Base-by-base conservation (phyloP, 1,140 invertebrate genomes). In the Dendrolimus punctatus region DNA sequence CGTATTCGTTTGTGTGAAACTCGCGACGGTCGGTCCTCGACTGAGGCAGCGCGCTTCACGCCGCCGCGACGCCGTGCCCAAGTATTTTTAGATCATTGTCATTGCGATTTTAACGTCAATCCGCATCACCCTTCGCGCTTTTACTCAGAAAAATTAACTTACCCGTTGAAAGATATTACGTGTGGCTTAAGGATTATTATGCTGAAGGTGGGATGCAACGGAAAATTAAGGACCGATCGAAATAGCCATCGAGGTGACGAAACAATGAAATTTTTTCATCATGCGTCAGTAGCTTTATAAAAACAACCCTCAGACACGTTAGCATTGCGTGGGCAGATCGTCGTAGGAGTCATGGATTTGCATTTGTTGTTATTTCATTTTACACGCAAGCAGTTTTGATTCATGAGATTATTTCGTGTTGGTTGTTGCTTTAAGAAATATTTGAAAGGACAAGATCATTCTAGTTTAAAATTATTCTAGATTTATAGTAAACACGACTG, bases 81-180 rank as follows among this genome's bases (percentile, higher is more conserved):
- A 68, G 71, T 86, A 82, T 86, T 81, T 84, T 79, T 84, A 83
- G 80, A 82, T 76, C 76, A 83, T 76, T 81, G 80, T 83, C 83
- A 86, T 86, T 86, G 83, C 83, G 79, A 86, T 83, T 84, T 84
- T 65, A 68, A 73, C 83, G 80, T 81, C 79, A 83, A 68, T 64
- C 66, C 48, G 56, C 55, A 58, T 23, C 51, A 37, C 66, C 55
- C 73, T 45, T 6, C 58, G 61, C 50, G 55, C 58, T 78, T 74
- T 71, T 71, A 72, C 68, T 64, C 64, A 60, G 60, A 62, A 62
- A 75, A 77, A 71, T 71, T 69, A 75, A 71, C 69, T 58, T 49
- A 36, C 51, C 62, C 55, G 47, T 54, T 59, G 48, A 71, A 68
- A 68, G 73, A 62, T 73, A 23, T 63, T 64, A 50, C 68, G 79